Evolutionary conservation across 1,140 invertebrate species (phyloP), one percentile per base, ranked within the genome.

Genomic region (Neodiprion virginianus): DNA sequence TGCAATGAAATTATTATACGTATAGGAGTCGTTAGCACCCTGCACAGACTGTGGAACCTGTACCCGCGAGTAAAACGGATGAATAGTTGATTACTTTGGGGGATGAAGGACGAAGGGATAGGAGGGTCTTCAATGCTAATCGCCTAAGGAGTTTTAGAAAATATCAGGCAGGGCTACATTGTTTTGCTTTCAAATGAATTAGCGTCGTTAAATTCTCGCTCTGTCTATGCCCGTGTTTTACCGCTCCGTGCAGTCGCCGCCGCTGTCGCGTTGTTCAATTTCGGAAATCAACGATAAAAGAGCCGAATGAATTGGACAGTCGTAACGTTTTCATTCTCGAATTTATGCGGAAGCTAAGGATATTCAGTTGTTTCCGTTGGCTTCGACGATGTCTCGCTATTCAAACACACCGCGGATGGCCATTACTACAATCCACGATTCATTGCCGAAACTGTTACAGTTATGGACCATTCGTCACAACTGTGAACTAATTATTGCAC

Each of bases 1-100:
- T 40, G 28, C 28, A 40, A 40, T 40, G 28, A 40, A 40, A 40
- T 5, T 40, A 40, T 40, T 40, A 40, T 40, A 5, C 28, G 5
- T 61, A 61, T 17, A 17, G 5, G 8, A 61, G 53, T 61, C 53
- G 53, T 61, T 61, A 61, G 53, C 53, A 61, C 53, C 53, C 53
- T 12, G 53, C 53, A 40, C 53, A 40, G 5, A 5, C 28, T 61
- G 8, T 17, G 53, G 11, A 14, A 61, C 53, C 53, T 14, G 53
- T 61, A 8, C 53, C 53, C 11, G 53, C 53, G 53, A 61, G n/a
- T 61, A 61, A 61, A 61, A 8, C 53, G 53, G 53, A 61, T 61
- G 53, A 61, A 61, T 61, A 61, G 53, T 61, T 61, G 53, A 61
- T 61, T 61, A 61, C 53, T 61, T 61, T 61, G 53, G 53, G 53